Evolutionary conservation across 2,888 invertebrate species (phyloP).

Genomic region (Cyclophora punctaria): DNA sequence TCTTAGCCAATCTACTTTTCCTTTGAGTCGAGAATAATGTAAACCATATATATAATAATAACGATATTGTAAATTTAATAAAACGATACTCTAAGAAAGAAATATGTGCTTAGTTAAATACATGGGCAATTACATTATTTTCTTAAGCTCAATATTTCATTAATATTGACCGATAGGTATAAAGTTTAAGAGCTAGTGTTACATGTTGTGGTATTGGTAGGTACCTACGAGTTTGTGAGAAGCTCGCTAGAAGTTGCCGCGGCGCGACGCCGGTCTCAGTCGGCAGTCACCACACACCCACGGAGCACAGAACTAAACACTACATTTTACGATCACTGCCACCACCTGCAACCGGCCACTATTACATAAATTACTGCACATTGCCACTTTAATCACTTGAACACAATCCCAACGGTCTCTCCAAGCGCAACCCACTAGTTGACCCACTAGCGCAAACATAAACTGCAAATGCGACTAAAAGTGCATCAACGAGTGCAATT

Average conservation of each 20-base stretch:
- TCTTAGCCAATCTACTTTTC: no score
- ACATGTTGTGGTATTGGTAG: not conserved
- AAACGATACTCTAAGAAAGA: no score
- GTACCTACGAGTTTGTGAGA: constrained; percentile 7
- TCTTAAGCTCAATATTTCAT: no score
- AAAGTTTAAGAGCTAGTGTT: no score
- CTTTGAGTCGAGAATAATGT: no score
- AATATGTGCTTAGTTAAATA: no score
- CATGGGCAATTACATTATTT: no score
- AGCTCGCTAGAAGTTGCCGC: constrained; percentile 9
- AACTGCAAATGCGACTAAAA: constrained; percentile 59
- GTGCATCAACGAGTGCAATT: constrained; percentile 73
- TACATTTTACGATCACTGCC: constrained; percentile 11
- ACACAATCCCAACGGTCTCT: not conserved
- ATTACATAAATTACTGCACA: not conserved
- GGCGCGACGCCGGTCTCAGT: constrained; percentile 16
- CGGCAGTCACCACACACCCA: constrained; percentile 16
- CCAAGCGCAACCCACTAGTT: constrained; percentile 19
- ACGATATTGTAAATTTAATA: no score
- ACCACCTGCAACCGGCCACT: not conserved
- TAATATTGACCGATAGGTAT: no score
- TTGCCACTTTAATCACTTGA: constrained; percentile 5
- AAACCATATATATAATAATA: no score
- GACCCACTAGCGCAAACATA: constrained; percentile 30
- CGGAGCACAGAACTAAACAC: constrained; percentile 15